Evolutionary conservation across 2,888 invertebrate genomes (phyloP).

Genomic region (Gonocerus acuteangulatus): DNA sequence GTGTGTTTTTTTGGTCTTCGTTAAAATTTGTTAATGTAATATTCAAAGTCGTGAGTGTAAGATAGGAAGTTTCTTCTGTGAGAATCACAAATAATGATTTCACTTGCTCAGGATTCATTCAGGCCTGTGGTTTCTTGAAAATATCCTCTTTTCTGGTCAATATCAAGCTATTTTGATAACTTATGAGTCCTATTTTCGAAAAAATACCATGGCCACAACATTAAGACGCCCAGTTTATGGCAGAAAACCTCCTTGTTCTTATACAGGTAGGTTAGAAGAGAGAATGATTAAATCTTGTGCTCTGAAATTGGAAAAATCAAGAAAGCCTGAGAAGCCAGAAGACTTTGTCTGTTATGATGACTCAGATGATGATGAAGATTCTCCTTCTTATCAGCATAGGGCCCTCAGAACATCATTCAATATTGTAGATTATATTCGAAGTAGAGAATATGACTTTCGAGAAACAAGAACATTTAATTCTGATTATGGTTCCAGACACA

Average conservation of each 20-base stretch:
- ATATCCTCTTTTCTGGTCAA: too few relatives aligned
- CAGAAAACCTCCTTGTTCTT: constrained; percentile 68
- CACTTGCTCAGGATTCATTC: too few relatives aligned
- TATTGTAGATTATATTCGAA: constrained; percentile 75
- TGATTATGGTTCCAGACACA: constrained; percentile 78
- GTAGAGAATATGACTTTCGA: constrained; percentile 63
- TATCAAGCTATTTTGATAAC: too few relatives aligned
- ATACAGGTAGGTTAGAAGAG: constrained; percentile 63
- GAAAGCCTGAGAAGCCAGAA: constrained; percentile 80
- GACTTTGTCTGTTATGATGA: constrained; percentile 86
- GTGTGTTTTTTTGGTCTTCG: too few relatives aligned
- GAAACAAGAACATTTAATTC: constrained; percentile 65
- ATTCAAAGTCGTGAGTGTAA: too few relatives aligned
- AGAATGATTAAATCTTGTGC: constrained; percentile 60
- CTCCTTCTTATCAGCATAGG: constrained; percentile 55
- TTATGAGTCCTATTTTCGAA: too few relatives aligned
- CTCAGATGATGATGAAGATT: constrained; percentile 77
- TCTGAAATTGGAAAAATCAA: constrained; percentile 57
- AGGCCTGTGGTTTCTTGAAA: too few relatives aligned
- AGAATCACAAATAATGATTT: too few relatives aligned
- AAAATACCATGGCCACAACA: constrained; percentile 62
- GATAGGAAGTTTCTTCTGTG: too few relatives aligned
- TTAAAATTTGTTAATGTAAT: too few relatives aligned
- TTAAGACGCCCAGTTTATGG: constrained; percentile 64
- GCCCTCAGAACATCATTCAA: constrained; percentile 72